phyloP scores from a whole-genome alignment of 2,113 vertebrate species.

The Pluvianellus socialis region DNA sequence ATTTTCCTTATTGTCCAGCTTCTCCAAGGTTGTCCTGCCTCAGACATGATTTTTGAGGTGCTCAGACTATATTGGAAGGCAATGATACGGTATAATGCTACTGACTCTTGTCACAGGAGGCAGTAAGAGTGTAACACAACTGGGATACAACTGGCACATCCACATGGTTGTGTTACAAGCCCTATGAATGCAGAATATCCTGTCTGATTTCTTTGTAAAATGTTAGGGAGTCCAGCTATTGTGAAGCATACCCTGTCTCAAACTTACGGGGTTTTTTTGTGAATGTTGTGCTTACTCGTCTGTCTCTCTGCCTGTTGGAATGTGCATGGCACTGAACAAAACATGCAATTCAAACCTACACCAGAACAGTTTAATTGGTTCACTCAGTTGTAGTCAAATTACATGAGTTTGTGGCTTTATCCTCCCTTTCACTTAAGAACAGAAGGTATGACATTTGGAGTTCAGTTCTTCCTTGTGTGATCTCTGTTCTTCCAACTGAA shows the following conservation, averaged over 20 bases:
- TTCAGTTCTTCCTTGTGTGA: background rate
- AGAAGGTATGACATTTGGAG: background rate
- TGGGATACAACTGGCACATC: background rate
- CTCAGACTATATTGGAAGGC: background rate
- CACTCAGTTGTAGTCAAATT: background rate
- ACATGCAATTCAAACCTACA: background rate
- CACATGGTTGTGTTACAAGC: background rate
- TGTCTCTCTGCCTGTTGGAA: background rate
- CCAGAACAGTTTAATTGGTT: background rate
- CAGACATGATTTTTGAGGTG: slow-evolving; percentile 21
- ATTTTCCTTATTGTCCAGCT: background rate
- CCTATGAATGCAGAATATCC: background rate
- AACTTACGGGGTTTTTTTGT: background rate
- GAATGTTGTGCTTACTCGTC: background rate
- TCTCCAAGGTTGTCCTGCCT: background rate
- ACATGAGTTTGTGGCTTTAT: background rate
- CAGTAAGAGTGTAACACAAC: background rate
- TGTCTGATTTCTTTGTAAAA: background rate
- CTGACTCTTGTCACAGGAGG: background rate
- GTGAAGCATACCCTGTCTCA: background rate
- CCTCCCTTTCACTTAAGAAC: background rate
- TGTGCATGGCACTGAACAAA: background rate
- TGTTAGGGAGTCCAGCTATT: background rate
- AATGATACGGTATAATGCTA: background rate
- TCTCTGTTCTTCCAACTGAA: background rate